Base-by-base conservation (phyloP, 2,888 invertebrate species). In the Anthophora plumipes region DNA sequence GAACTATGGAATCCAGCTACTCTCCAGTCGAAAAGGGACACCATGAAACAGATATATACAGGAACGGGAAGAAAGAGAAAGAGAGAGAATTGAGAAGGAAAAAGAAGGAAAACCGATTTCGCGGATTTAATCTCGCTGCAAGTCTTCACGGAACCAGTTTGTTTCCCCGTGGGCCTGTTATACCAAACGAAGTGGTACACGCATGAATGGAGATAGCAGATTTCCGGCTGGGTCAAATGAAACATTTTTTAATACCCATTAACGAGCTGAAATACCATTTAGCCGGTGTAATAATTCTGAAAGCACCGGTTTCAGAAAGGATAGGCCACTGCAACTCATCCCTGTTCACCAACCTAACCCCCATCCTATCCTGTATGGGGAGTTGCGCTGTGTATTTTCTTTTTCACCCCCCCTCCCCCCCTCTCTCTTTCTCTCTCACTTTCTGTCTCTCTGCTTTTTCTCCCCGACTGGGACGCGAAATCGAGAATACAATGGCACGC, bases 171-270 rank as follows among this genome's bases (percentile, higher is more conserved):
- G 5, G 17, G 2, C 17, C 14, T 7, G 14, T 50, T 52, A 14
- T 70, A 17, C 7, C 67, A 31, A 31, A 31, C 31, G 31, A 31
- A 31, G 52, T 7, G 31, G 31, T 59, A 43, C 39, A 52, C 59
- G 43, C 55, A 48, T 82, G 76, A 80, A 82, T 80, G 59, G 74
- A 50, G 68, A 68, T 52, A 67, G 41, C 63, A 48, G 68, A 82
- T 74, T 69, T 69, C 69, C 48, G 70, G 54, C 43, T 43, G 75
- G 64, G 76, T 68, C 67, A 68, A 72, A 80, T 48, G 80, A 80
- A 80, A 80, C 77, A 66, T 77, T 82, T 80, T 77, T 82, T 82
- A 80, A 82, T 82, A 77, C 82, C 80, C 82, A 80, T 82, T 82
- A 82, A 82, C 82, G 50, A 77, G 59, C 41, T 64, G 70, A 72